Evolutionary conservation across 2,113 vertebrate species (phyloP), one percentile per base, ranked within the genome.

Genomic region (Grammomys surdaster): DNA sequence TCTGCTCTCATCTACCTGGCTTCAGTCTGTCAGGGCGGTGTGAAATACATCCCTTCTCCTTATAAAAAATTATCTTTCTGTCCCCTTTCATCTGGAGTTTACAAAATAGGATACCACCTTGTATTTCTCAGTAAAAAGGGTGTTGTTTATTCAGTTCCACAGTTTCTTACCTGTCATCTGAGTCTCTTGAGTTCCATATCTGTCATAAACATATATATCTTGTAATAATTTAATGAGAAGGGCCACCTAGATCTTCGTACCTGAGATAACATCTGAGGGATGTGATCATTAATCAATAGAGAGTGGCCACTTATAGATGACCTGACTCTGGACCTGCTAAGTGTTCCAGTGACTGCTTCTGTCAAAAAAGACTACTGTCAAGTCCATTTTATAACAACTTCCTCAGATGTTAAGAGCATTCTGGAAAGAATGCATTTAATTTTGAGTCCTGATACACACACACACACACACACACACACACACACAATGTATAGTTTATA

Each of bases 251-350:
- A 36, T 20, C 48, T 70, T 85, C 1, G 14, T 33, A 51, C 1
- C 26, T 69, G 40, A 65, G 72, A 31, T 48, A 12, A 77, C 4
- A 40, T 33, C 11, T 33, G 3, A 60, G 36, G 31, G 19, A 22
- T 67, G 19, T 0, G 2, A 5, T 76, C 31, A 19, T 56, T 80
- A 82, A 19, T 2, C 10, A 14, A 0, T 26, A 31, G 22, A 12
- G 40, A 67, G 4, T 76, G 28, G 11, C 9, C 69, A 31, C 58
- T 54, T 46, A 26, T 1, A 16, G 31, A 28, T 31, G 13, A 56
- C 46, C 76, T 0, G 3, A 2, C 26, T 67, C 17, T 0, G 8
- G 73, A 69, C 20, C 5, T 2, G 2, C 7, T 43, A 11, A 5
- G 48, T n/a, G 5, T 70, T 40, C 33, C 6, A 46, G 2, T 11